Base-by-base conservation (phyloP, 2,888 invertebrate genomes). In the Phalera bucephala region DNA sequence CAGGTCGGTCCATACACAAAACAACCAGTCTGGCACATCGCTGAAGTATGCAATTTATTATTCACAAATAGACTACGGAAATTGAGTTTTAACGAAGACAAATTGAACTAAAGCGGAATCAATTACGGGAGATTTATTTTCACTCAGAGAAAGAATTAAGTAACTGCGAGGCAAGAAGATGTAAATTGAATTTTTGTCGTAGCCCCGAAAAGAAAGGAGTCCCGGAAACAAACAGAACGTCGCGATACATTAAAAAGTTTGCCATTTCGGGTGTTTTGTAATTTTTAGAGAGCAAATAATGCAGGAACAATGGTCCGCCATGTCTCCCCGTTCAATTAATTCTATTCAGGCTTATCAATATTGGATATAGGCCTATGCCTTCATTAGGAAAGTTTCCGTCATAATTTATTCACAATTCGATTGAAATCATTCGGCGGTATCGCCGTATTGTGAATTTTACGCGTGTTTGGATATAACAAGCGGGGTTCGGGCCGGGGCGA, bases 1-100 rank as follows among this genome's bases (percentile, higher is more conserved):
- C 60, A 59, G 52, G 34, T 49, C 51, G 55, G 48, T 49, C 56
- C 64, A 71, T 67, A 70, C 61, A 58, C 68, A 72, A 71, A 78
- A 74, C 73, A 79, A 74, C 63, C 67, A 64, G 60, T 52, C 68
- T 64, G 64, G 68, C 69, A 73, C 75, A 79, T 69, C 67, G 73
- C 66, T 74, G 73, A 77, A 80, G 78, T 74, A 71, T 75, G 72
- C 77, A 80, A 85, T 86, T 86, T 86, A 84, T 86, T 84, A 85
- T 84, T 84, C 81, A 81, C 83, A 85, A 84, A 85, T 83, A 84
- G 82, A 84, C 84, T 81, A 74, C 70, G 79, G 80, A 84, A 84
- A 87, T 87, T 83, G 86, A 78, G 83, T 84, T 87, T 86, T 86
- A 86, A 87, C 85, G 84, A 87, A 86, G 86, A 86, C 85, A 86